Base-by-base conservation (phyloP, 30 jellyfish, hydroid and myxozoan genomes). In the Mastigias papua region DNA sequence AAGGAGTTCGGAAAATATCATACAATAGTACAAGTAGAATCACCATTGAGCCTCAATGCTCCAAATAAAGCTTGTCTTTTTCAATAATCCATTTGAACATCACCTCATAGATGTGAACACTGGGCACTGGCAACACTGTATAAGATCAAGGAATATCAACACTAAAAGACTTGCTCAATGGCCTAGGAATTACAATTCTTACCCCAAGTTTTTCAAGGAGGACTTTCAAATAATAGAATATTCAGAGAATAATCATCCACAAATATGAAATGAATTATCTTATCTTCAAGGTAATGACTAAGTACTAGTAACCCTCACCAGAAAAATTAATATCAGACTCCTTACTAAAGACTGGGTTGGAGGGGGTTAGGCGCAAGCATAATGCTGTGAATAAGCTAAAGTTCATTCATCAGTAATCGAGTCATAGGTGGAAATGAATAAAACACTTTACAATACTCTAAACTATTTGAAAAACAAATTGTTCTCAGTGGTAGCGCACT, bases 61-160 rank as follows among this genome's bases (percentile, higher is more conserved):
- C 37, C 42, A 26, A 15, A 63, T 1, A 17, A 25, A 63, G 23
- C 20, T 63, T 37, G 74, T 27, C 46, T 26, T 63, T 25, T 63
- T n/a, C 23, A 63, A 63, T 8, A 7, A 63, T 17, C 19, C 74
- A 1, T 1, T 63, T 25, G 74, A 1, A 25, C 35, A 23, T 23
- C 74, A 23, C 23, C 42, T 27, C 21, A 63, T 37, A 22, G 46
- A 25, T 22, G 37, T 20, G 26, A 25, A 1, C 37, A 63, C 23
- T 23, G 42, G 42, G 9, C 21, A 22, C 74, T 5, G 74, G 35
- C 1, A 63, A 22, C 74, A 25, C 74, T 63, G 74, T 8, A 63
- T 63, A 25, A 63, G 37, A 63, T 63, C 37, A 63, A 63, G 74
- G 46, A 63, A 63, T 20, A 63, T n/a, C 74, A 63, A 5, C 23